phyloP scores from a whole-genome alignment of 1,140 invertebrate species.

The Agraylea sexmaculata region DNA sequence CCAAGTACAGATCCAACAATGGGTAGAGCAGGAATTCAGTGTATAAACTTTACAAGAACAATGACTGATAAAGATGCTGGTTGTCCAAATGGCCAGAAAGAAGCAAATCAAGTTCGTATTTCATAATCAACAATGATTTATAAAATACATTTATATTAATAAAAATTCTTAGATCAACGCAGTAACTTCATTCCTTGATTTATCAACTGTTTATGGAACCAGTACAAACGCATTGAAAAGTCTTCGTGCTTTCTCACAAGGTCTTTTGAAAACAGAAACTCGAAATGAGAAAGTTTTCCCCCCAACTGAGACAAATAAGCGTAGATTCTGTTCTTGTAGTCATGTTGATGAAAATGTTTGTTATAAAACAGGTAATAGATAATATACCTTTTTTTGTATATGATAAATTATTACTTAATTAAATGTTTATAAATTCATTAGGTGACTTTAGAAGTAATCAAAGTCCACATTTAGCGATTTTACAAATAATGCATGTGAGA shows the following conservation, averaged over 20 bases:
- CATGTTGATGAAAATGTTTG: conserved; percentile 8
- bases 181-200: conserved; percentile 6
- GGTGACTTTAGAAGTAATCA: conserved; percentile 58
- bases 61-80: conserved; percentile 18
- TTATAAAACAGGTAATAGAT: conserved; percentile 12
- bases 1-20: conserved; percentile 8
- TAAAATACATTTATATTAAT: too few relatives aligned
- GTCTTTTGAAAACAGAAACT: conserved; percentile 4
- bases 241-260: not conserved
- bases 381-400: not conserved
- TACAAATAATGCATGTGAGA: conserved; percentile 50
- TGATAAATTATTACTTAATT: not conserved
- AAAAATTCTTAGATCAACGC: conserved; percentile 11
- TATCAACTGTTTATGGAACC: conserved; percentile 8
- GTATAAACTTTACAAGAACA: conserved; percentile 26
- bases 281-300: conserved; percentile 5
- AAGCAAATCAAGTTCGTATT: too few relatives aligned
- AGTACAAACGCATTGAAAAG: not conserved
- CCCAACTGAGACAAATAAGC: conserved; percentile 3
- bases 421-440: conserved; percentile 16
- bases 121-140: too few relatives aligned
- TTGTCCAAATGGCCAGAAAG: not conserved
- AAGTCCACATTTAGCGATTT: conserved; percentile 39
- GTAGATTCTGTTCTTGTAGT: conserved; percentile 10
- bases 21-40: conserved; percentile 13